A percentile compares a stretch with the other conserved stretches of the same genome.
Conservation (phyloP, 1,140 invertebrate genomes). For the Diorhabda carinulata region DNA sequence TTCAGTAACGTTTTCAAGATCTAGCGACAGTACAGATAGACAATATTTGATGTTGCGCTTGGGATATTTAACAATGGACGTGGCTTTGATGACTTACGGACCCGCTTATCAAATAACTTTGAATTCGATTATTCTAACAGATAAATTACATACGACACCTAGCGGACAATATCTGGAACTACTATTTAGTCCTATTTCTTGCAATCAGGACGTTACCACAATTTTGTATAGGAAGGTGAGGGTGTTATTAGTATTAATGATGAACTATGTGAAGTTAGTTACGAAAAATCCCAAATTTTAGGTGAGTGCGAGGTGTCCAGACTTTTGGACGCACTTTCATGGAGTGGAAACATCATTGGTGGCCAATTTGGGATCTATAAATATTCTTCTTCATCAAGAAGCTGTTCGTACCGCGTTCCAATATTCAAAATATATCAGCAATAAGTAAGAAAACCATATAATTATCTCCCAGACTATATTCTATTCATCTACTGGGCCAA, state of each 20-base stretch:
- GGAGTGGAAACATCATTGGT: conserved; percentile 75
- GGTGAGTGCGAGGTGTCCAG: conserved; percentile 76
- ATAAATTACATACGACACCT: conserved; percentile 71
- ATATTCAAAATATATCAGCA: conserved; percentile 54
- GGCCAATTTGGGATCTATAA: conserved; percentile 61
- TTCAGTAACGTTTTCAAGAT: conserved; percentile 52
- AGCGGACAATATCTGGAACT: conserved; percentile 76
- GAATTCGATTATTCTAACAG: conserved; percentile 68
- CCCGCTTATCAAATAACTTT: conserved; percentile 72
- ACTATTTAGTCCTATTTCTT: conserved; percentile 57
- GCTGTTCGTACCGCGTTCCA: conserved; percentile 68
- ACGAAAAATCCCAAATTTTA: conserved; percentile 47
- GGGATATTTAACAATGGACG: conserved; percentile 66
- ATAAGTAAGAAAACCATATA: conserved; percentile 44
- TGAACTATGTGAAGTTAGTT: no score
- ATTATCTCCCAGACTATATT: conserved; percentile 3
- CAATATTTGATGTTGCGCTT: conserved; percentile 74
- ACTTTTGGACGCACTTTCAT: conserved; percentile 77
- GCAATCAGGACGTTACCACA: conserved; percentile 61
- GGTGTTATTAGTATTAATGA: no score
- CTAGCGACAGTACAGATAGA: conserved; percentile 62
- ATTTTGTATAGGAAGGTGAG: conserved; percentile 72
- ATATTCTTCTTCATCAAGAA: conserved; percentile 67
- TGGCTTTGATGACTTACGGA: conserved; percentile 74
- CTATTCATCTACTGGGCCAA: neutral